Percentiles rank a stretch among this genome's conserved stretches.
Evolutionary conservation across 92 coral and sea anemone genomes (phyloP).

Genomic region (Bergia sp.): DNA sequence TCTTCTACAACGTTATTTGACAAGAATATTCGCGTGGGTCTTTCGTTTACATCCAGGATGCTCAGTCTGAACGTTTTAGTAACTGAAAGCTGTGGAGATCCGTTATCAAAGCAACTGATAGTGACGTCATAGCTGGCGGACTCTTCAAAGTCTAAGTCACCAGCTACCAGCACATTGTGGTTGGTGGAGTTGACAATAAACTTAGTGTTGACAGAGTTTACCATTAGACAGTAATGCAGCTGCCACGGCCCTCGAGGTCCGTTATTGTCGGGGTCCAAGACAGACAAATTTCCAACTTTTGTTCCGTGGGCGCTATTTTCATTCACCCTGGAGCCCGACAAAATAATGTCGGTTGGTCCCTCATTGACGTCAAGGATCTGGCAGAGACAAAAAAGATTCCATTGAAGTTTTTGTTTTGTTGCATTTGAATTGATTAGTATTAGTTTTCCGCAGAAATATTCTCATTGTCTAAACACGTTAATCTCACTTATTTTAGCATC

Average conservation of each 20-base stretch:
- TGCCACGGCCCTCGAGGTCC: conserved; percentile 93
- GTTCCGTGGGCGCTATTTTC: conserved; percentile 80
- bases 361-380: conserved; percentile 90
- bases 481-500: neutral
- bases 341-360: conserved; percentile 74
- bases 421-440: neutral
- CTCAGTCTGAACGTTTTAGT: conserved; percentile 55
- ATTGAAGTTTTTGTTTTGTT: neutral
- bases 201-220: conserved; percentile 62
- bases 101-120: conserved; percentile 77
- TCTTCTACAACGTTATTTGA: conserved; percentile 74
- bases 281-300: conserved; percentile 73
- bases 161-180: conserved; percentile 56
- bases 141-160: conserved; percentile 71
- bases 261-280: conserved; percentile 83
- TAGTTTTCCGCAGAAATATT: neutral
- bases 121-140: conserved; percentile 61
- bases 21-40: conserved; percentile 74
- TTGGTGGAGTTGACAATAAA: conserved; percentile 56
- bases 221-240: conserved; percentile 62
- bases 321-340: conserved; percentile 51
- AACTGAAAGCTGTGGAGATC: conserved; percentile 62
- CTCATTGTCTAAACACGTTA: neutral
- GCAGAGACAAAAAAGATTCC: neutral
- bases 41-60: conserved; percentile 79